Conservation (phyloP, 2,113 vertebrate genomes). For the Dissostichus mawsoni region DNA sequence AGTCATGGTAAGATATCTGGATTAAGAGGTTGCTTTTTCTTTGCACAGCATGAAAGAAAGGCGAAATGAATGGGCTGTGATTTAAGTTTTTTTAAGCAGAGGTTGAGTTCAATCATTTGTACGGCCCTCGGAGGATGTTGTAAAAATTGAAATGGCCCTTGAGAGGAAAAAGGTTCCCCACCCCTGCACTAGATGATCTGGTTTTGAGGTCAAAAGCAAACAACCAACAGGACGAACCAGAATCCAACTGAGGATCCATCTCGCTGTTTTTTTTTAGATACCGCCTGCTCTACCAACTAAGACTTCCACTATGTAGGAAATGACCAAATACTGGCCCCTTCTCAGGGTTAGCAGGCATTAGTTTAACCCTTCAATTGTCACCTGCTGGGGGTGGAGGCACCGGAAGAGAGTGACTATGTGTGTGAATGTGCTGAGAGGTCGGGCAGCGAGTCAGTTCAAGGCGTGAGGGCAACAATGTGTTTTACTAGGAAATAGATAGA, state of each 20-base stretch:
- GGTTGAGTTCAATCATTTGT: too few relatives aligned
- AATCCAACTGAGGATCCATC: conserved; percentile 18
- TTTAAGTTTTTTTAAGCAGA: too few relatives aligned
- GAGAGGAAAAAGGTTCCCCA: too few relatives aligned
- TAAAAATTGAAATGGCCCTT: too few relatives aligned
- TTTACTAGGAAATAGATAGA: not conserved
- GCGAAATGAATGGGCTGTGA: too few relatives aligned
- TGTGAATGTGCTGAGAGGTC: conserved; percentile 56
- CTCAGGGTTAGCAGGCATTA: conserved; percentile 61
- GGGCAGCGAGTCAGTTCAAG: conserved; percentile 34
- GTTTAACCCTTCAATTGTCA: conserved; percentile 80
- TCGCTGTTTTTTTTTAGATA: conserved; percentile 25
- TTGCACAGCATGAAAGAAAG: too few relatives aligned
- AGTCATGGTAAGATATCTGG: too few relatives aligned
- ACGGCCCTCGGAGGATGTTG: too few relatives aligned
- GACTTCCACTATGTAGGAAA: conserved; percentile 40
- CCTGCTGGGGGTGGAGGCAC: conserved; percentile 55
- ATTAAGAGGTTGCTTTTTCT: too few relatives aligned
- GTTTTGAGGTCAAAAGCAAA: conserved; percentile 15
- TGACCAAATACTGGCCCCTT: conserved; percentile 54
- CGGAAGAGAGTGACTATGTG: conserved; percentile 50
- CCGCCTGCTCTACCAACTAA: conserved; percentile 32
- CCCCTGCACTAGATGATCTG: not conserved
- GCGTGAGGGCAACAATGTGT: conserved; percentile 41
- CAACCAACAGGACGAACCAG: not conserved